phyloP scores from a whole-genome alignment of 2,113 vertebrate genomes.

The Pluvialis apricaria region DNA sequence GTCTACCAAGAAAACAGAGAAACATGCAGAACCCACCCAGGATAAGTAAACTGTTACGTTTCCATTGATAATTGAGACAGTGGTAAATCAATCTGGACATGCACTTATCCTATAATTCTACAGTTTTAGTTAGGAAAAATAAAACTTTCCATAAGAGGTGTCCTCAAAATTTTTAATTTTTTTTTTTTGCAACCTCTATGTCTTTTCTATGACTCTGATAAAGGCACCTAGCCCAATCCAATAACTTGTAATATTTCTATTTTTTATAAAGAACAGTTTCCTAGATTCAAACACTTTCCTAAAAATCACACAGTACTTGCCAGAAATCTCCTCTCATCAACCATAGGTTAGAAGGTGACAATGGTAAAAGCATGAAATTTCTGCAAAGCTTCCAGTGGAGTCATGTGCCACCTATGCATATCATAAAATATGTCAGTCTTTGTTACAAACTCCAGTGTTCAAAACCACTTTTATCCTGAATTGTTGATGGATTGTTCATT shows the following conservation, averaged over 20 bases:
- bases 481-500: background rate
- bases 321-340: background rate
- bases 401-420: background rate
- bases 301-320: background rate
- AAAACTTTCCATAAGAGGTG: accelerated
- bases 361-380: background rate
- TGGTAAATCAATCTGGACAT: background rate
- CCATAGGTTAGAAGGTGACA: background rate
- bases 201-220: background rate
- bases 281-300: background rate
- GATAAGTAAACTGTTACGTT: background rate
- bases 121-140: background rate
- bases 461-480: background rate
- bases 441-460: background rate
- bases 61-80: background rate
- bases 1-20: background rate
- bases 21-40: background rate
- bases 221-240: background rate
- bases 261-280: background rate
- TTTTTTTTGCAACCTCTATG: accelerated
- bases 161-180: background rate
- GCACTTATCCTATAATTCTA: background rate
- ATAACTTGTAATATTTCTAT: background rate
- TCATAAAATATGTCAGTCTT: background rate
- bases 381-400: background rate